phyloP scores from a whole-genome alignment of 2,888 invertebrate genomes.

The Limnephilus lunatus region DNA sequence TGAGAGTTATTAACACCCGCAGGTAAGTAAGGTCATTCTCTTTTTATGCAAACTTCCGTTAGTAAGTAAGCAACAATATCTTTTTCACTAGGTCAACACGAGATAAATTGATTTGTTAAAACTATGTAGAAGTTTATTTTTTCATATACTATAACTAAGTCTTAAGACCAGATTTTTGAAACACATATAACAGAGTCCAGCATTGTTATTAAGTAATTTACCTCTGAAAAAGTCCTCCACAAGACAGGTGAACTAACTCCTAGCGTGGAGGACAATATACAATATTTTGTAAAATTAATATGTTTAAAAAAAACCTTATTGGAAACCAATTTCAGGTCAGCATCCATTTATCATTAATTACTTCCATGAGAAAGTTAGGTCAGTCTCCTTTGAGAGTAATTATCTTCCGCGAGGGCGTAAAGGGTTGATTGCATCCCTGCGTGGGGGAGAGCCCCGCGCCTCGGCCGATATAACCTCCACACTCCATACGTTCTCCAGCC shows the following conservation, averaged over 20 bases:
- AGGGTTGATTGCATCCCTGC: not conserved
- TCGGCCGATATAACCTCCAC: slow-evolving; percentile 9
- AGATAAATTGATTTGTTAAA: no score
- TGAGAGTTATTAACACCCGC: no score
- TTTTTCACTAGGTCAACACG: not conserved
- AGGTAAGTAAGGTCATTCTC: not conserved
- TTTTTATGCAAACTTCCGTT: not conserved
- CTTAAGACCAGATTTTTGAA: no score
- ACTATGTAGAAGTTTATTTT: no score
- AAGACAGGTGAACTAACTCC: no score
- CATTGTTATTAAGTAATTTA: no score
- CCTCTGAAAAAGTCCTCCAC: no score
- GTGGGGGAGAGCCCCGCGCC: not conserved
- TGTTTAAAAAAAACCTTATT: no score
- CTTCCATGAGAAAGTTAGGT: not conserved
- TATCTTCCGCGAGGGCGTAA: not conserved
- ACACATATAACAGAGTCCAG: no score
- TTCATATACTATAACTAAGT: no score
- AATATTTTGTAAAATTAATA: no score
- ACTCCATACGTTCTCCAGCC: slow-evolving; percentile 13
- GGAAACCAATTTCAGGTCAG: not conserved
- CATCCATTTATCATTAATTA: not conserved
- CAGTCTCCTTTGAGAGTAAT: not conserved
- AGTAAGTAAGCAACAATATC: not conserved
- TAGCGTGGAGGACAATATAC: no score